Evolutionary conservation across 2,888 invertebrate genomes (phyloP).

Genomic region (Pediacus dermestoides): DNA sequence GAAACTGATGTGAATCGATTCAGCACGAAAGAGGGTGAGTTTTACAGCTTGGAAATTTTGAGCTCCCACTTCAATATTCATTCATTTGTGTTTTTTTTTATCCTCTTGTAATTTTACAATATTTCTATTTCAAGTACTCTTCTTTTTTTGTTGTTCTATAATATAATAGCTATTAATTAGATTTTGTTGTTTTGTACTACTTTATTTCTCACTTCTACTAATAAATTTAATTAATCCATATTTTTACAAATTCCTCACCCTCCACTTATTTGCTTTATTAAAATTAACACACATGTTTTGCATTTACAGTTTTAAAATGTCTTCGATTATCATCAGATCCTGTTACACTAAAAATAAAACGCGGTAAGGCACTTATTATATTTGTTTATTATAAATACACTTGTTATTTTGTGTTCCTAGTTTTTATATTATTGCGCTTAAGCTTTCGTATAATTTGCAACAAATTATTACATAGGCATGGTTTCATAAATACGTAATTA

Average conservation of each 20-base stretch:
- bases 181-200: too few relatives aligned
- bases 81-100: conserved; percentile 10
- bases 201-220: too few relatives aligned
- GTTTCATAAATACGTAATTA: too few relatives aligned
- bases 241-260: too few relatives aligned
- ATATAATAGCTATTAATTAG: too few relatives aligned
- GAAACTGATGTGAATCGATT: conserved; percentile 89
- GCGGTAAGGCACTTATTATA: conserved; percentile 63
- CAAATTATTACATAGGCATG: too few relatives aligned
- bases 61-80: conserved; percentile 5
- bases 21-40: conserved; percentile 86
- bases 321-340: conserved; percentile 87
- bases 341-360: conserved; percentile 84
- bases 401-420: conserved; percentile 1
- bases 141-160: too few relatives aligned
- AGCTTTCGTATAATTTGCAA: too few relatives aligned
- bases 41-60: too few relatives aligned
- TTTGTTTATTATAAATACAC: conserved; percentile 7
- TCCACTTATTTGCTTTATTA: conserved; percentile 14
- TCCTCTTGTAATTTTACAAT: conserved; percentile 7
- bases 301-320: conserved; percentile 84
- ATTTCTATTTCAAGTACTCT: too few relatives aligned
- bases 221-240: too few relatives aligned
- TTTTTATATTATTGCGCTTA: too few relatives aligned
- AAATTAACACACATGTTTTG: conserved; percentile 33